Evolutionary conservation across 2,888 invertebrate species (phyloP).

Genomic region (Orchesellides sinensis): DNA sequence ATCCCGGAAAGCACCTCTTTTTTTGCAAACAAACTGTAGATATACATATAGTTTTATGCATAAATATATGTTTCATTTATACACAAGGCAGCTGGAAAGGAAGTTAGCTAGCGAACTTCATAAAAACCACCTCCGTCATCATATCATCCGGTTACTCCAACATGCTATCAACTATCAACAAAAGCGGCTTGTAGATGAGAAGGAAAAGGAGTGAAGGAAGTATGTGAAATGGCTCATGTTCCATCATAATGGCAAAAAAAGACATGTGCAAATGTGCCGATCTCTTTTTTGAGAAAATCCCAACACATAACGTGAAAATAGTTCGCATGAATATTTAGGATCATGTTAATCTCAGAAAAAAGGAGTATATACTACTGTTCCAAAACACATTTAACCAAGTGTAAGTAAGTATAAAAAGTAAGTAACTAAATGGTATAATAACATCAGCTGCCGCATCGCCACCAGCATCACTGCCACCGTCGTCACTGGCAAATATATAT

Average conservation of each 20-base stretch:
- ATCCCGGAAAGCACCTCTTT: conserved; percentile 15
- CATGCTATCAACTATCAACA: background rate
- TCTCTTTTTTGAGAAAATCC: conserved; percentile 36
- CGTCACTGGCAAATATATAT: too few relatives aligned
- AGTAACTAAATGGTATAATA: background rate
- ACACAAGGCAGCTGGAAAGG: too few relatives aligned
- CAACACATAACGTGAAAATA: conserved; percentile 41
- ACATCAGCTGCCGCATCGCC: conserved; percentile 43
- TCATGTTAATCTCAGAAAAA: conserved; percentile 34
- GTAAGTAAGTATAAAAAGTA: background rate
- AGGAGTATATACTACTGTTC: conserved; percentile 9
- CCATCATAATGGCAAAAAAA: conserved; percentile 55
- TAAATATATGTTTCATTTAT: too few relatives aligned
- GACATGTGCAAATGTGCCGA: conserved; percentile 54
- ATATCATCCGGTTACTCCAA: conserved; percentile 41
- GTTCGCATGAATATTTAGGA: conserved; percentile 51
- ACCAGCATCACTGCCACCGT: conserved; percentile 19
- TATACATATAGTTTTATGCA: too few relatives aligned
- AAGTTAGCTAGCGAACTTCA: too few relatives aligned
- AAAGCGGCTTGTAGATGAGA: conserved; percentile 8
- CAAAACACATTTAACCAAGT: conserved; percentile 32
- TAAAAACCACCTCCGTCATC: conserved; percentile 37
- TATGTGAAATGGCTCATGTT: conserved; percentile 60
- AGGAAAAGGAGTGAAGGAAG: background rate
- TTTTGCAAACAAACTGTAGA: background rate